phyloP scores from a whole-genome alignment of 2,113 vertebrate species.

The Zosterops borbonicus region DNA sequence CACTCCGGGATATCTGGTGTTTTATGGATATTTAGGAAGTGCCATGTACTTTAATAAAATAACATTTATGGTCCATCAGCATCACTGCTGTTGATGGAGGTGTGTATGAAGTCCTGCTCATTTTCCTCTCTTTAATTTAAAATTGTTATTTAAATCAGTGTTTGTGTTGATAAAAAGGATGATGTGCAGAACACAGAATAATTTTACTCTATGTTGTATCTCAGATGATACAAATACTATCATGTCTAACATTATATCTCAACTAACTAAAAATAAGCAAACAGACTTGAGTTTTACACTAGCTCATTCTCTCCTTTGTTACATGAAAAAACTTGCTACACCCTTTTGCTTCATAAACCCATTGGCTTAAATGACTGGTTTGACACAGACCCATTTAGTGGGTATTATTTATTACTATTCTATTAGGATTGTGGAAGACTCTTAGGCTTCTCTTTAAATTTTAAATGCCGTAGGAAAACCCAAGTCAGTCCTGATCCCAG shows the following conservation, averaged over 20 bases:
- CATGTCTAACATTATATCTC: neutral
- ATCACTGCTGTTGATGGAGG: neutral
- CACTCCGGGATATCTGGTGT: neutral
- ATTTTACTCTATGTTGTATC: neutral
- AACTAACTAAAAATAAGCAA: neutral
- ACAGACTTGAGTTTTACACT: neutral
- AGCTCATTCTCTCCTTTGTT: neutral
- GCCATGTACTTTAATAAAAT: neutral
- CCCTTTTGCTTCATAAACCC: neutral
- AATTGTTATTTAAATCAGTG: neutral
- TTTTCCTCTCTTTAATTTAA: neutral
- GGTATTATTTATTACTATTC: slow-evolving; percentile 18
- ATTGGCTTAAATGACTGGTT: neutral
- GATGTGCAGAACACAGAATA: neutral
- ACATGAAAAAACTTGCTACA: neutral
- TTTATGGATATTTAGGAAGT: neutral
- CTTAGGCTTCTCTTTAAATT: slow-evolving; percentile 24
- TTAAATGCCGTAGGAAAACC: slow-evolving; percentile 11
- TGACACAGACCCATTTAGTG: neutral
- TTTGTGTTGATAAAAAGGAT: neutral
- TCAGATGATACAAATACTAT: neutral
- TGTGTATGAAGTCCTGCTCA: neutral
- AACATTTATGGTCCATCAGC: neutral
- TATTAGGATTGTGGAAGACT: neutral
- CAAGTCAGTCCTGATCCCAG: neutral